Percentiles rank a stretch among this genome's conserved stretches.
Conservation (phyloP, 1,140 invertebrate species). For the Drosophila ananassae region DNA sequence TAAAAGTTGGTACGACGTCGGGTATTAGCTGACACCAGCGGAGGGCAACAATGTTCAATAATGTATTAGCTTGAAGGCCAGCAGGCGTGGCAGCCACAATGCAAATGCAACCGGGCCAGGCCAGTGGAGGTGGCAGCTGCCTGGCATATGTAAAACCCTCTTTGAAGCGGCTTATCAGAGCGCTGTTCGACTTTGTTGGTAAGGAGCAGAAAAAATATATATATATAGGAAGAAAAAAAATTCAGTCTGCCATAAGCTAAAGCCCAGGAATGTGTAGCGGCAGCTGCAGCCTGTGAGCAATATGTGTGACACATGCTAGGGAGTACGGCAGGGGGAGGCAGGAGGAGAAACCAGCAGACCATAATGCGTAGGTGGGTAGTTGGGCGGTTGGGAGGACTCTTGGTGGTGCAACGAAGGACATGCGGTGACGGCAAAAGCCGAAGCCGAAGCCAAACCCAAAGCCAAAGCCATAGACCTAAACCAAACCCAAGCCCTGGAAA, state of each 20-base stretch:
- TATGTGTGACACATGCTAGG: slow-evolving; percentile 72
- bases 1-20: slow-evolving; percentile 59
- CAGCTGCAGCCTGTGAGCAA: slow-evolving; percentile 71
- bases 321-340: background rate
- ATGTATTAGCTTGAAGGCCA: slow-evolving; percentile 59
- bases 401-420: slow-evolving; percentile 42
- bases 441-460: slow-evolving; percentile 38
- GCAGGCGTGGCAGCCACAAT: slow-evolving; percentile 28
- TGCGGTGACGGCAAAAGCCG: slow-evolving; percentile 63
- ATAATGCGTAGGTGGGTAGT: slow-evolving; percentile 38
- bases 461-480: slow-evolving; percentile 52
- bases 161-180: slow-evolving; percentile 77
- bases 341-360: slow-evolving; percentile 24
- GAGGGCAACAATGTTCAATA: slow-evolving; percentile 75
- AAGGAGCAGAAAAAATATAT: slow-evolving; percentile 34
- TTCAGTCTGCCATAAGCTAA: slow-evolving; percentile 66
- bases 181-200: slow-evolving; percentile 58
- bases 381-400: background rate
- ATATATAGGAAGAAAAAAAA: background rate
- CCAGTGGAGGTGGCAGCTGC: slow-evolving; percentile 22
- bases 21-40: slow-evolving; percentile 56
- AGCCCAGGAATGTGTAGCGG: slow-evolving; percentile 63
- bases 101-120: slow-evolving; percentile 27
- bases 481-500: slow-evolving; percentile 19
- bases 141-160: slow-evolving; percentile 77